Conservation (phyloP, 2,113 vertebrate species). For the Trematomus loennbergii region DNA sequence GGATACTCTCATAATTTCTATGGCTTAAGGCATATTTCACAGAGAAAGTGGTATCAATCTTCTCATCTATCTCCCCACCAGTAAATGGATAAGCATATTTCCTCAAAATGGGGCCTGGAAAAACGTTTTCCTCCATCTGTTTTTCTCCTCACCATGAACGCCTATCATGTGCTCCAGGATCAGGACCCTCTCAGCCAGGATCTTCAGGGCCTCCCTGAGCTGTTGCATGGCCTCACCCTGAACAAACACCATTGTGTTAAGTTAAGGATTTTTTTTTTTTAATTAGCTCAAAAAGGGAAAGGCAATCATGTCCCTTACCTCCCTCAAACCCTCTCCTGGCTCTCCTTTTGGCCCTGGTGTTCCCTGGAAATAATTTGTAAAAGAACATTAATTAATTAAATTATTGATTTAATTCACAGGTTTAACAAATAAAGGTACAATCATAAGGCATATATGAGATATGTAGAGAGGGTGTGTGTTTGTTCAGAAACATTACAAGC, state of each 20-base stretch:
- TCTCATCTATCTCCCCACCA: not conserved
- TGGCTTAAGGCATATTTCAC: not conserved
- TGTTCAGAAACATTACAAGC: too few relatives aligned
- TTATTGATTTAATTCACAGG: too few relatives aligned
- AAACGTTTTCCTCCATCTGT: not conserved
- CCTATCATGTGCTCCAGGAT: conserved; percentile 99
- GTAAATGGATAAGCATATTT: not conserved
- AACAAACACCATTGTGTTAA: conserved; percentile 17
- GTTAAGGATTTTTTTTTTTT: conserved; percentile 1
- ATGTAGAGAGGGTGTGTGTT: too few relatives aligned
- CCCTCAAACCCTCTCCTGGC: conserved; percentile 80
- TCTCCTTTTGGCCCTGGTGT: conserved; percentile 88
- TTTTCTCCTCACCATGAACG: conserved; percentile 89
- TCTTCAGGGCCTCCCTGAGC: conserved; percentile 97
- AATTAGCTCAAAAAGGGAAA: conserved; percentile 1
- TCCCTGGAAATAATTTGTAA: conserved; percentile 79
- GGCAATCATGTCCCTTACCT: conserved; percentile 36
- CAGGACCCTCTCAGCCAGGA: conserved; percentile 95
- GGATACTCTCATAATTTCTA: too few relatives aligned
- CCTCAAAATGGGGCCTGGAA: conserved; percentile 1
- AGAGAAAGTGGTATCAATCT: not conserved
- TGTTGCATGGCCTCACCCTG: conserved; percentile 94
- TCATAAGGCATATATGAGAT: too few relatives aligned
- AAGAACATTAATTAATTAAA: too few relatives aligned
- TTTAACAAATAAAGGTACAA: too few relatives aligned